Conservation (phyloP, 2,888 invertebrate species). For the Morpho helenor region DNA sequence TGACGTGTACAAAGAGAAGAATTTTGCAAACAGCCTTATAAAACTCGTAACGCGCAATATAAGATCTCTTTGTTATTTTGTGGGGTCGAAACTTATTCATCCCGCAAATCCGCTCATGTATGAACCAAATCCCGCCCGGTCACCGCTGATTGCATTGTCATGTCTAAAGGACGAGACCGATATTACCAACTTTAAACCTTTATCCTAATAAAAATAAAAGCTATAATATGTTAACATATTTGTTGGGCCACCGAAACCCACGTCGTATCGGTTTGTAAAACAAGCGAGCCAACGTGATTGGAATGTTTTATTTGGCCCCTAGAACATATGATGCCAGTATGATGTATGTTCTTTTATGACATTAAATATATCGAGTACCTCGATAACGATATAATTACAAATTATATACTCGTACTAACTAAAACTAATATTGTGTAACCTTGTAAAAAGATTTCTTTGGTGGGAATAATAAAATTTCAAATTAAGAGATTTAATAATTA, state of each 20-base stretch:
- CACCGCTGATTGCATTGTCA: slow-evolving; percentile 79
- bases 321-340: slow-evolving; percentile 73
- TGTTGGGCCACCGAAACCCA: slow-evolving; percentile 45
- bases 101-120: slow-evolving; percentile 78
- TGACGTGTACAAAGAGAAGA: slow-evolving; percentile 44
- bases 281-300: slow-evolving; percentile 75
- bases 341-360: slow-evolving; percentile 73
- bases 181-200: slow-evolving; percentile 35
- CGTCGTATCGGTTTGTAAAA: slow-evolving; percentile 76
- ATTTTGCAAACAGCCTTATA: slow-evolving; percentile 70
- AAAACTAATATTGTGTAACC: background rate
- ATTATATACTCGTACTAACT: slow-evolving; percentile 4
- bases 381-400: slow-evolving; percentile 46
- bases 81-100: slow-evolving; percentile 79
- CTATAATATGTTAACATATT: slow-evolving; percentile 30
- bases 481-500: no score
- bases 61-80: slow-evolving; percentile 73
- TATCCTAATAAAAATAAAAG: slow-evolving; percentile 23
- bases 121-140: slow-evolving; percentile 77
- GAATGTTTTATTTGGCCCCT: slow-evolving; percentile 73
- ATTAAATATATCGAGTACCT: slow-evolving; percentile 48
- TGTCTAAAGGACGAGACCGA: slow-evolving; percentile 53
- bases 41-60: slow-evolving; percentile 66
- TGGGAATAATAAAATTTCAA: no score
- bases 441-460: no score